Evolutionary conservation across 2,113 vertebrate genomes (phyloP).

Genomic region (Nannospalax galili): DNA sequence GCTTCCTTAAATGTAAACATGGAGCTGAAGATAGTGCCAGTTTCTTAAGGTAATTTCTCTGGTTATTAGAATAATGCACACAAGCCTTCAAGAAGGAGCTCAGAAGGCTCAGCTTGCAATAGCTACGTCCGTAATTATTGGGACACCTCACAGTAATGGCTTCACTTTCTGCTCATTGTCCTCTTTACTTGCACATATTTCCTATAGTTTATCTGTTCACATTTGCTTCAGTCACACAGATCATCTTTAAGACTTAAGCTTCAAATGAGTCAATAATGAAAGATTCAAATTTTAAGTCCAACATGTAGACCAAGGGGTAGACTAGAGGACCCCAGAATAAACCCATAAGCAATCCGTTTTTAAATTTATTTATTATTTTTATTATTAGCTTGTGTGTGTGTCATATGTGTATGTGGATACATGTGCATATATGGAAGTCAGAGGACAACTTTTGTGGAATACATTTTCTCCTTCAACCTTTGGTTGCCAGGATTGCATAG

Average conservation of each 20-base stretch:
- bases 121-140: background rate
- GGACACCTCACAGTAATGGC: background rate
- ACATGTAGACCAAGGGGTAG: background rate
- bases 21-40: background rate
- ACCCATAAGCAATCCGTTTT: background rate
- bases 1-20: background rate
- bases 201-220: background rate
- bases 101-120: background rate
- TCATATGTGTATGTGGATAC: no score
- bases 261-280: background rate
- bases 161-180: background rate
- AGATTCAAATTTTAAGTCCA: background rate
- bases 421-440: no score
- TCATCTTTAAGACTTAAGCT: conserved; percentile 4
- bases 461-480: no score
- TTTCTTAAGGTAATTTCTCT: background rate
- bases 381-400: no score
- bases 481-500: no score
- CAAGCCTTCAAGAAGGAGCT: background rate
- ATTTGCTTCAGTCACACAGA: background rate
- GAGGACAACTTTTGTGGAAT: no score
- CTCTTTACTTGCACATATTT: background rate
- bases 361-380: background rate
- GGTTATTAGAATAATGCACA: background rate
- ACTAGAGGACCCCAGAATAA: background rate